Percentiles rank a stretch among this genome's conserved stretches.
phyloP scores from a whole-genome alignment of 2,888 invertebrate genomes.

The Agriotes lineatus region DNA sequence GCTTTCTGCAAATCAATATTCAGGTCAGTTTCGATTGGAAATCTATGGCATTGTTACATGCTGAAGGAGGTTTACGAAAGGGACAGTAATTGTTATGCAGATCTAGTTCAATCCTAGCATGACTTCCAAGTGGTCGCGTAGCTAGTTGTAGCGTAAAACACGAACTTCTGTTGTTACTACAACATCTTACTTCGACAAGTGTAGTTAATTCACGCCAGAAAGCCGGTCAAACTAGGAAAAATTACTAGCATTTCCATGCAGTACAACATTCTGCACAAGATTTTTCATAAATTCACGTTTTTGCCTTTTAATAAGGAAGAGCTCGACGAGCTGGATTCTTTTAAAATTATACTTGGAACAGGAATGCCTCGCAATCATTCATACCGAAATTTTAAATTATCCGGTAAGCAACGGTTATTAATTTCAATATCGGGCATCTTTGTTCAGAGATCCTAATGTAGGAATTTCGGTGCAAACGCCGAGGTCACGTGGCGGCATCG shows the following conservation, averaged over 20 bases:
- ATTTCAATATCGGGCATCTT: background rate
- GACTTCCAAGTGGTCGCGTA: background rate
- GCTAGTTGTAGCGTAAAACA: too few relatives aligned
- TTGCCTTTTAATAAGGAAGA: too few relatives aligned
- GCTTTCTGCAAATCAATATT: background rate
- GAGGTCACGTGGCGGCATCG: background rate
- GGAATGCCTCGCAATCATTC: background rate
- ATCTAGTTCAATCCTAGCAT: background rate
- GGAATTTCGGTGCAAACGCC: background rate
- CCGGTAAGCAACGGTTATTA: background rate
- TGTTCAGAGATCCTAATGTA: background rate
- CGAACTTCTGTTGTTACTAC: too few relatives aligned
- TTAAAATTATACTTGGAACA: too few relatives aligned
- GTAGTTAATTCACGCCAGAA: too few relatives aligned
- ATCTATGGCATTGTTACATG: slow-evolving; percentile 8
- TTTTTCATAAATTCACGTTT: too few relatives aligned
- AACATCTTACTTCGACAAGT: too few relatives aligned
- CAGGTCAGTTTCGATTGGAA: slow-evolving; percentile 6
- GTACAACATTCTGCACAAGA: too few relatives aligned
- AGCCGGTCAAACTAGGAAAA: too few relatives aligned
- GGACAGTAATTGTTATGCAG: background rate
- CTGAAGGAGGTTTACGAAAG: background rate
- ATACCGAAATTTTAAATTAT: background rate
- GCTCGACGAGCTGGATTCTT: too few relatives aligned
- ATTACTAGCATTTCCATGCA: too few relatives aligned